Percentiles rank a stretch among this genome's conserved stretches.
These are phyloP conservation scores for Felis chaus DNA, from an alignment of 2,113 vertebrate genomes.

Conservation along the genomic window DNA sequence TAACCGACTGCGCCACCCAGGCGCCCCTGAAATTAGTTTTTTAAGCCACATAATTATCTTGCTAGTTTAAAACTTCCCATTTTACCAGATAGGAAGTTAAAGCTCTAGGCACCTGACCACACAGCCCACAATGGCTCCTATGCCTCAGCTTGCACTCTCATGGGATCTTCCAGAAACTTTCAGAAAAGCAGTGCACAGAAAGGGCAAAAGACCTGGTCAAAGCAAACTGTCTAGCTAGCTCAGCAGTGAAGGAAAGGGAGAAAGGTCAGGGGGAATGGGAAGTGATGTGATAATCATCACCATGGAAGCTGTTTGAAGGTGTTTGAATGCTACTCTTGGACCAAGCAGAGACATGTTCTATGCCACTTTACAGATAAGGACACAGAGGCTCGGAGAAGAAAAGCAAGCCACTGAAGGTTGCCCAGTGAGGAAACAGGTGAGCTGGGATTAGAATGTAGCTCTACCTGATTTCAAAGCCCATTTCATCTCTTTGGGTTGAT, in stretches of 20 bases:
- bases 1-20: too few relatives aligned
- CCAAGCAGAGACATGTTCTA: background rate
- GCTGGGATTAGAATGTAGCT: background rate
- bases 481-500: background rate
- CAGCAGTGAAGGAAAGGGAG: background rate
- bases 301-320: background rate
- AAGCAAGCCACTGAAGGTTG: background rate
- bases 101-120: background rate
- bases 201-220: background rate
- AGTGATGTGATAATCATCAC: background rate
- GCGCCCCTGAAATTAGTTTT: background rate
- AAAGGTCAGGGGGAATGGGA: background rate
- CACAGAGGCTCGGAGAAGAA: background rate
- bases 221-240: background rate
- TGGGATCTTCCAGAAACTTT: background rate
- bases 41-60: background rate
- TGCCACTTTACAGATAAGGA: background rate
- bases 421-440: background rate
- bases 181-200: background rate
- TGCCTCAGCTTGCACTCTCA: background rate
- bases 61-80: background rate
- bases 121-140: background rate
- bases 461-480: background rate
- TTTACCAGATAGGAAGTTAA: background rate
- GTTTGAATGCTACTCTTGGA: background rate